A percentile compares a stretch with the other conserved stretches of the same genome.
phyloP scores from a whole-genome alignment of 1,140 invertebrate species.

The Antheraea mylitta region DNA sequence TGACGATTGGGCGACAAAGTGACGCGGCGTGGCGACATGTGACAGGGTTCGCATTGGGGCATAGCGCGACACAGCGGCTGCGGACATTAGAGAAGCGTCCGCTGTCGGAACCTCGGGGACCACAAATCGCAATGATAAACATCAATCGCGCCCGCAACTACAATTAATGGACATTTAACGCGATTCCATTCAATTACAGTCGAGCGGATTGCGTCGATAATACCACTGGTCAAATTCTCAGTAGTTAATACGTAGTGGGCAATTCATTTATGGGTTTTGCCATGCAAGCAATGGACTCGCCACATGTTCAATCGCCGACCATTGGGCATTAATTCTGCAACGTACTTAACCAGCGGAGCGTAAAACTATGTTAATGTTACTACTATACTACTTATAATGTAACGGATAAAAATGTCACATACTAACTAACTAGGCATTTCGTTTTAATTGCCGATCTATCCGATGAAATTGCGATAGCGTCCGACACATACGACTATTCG shows the following conservation, averaged over 20 bases:
- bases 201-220: conserved; percentile 58
- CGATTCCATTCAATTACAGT: conserved; percentile 65
- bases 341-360: conserved; percentile 40
- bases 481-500: not conserved
- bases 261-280: conserved; percentile 49
- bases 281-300: conserved; percentile 33
- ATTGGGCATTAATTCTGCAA: conserved; percentile 52
- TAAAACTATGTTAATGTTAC: conserved; percentile 53
- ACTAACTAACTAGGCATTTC: conserved; percentile 30
- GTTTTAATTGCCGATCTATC: conserved; percentile 34
- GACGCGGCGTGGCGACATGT: conserved; percentile 16
- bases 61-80: conserved; percentile 1
- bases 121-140: conserved; percentile 45
- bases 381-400: conserved; percentile 37
- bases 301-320: conserved; percentile 34
- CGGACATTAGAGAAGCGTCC: conserved; percentile 24
- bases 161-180: conserved; percentile 71
- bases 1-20: conserved; percentile 16
- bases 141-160: conserved; percentile 53
- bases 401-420: conserved; percentile 45
- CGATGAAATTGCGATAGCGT: conserved; percentile 26
- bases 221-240: conserved; percentile 58
- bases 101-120: conserved; percentile 14
- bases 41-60: conserved; percentile 8
- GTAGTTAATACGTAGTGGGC: conserved; percentile 49